Evolutionary conservation across 2,888 invertebrate genomes (phyloP), one percentile per base, ranked within the genome.

Genomic region (Yponomeuta plumbellus): DNA sequence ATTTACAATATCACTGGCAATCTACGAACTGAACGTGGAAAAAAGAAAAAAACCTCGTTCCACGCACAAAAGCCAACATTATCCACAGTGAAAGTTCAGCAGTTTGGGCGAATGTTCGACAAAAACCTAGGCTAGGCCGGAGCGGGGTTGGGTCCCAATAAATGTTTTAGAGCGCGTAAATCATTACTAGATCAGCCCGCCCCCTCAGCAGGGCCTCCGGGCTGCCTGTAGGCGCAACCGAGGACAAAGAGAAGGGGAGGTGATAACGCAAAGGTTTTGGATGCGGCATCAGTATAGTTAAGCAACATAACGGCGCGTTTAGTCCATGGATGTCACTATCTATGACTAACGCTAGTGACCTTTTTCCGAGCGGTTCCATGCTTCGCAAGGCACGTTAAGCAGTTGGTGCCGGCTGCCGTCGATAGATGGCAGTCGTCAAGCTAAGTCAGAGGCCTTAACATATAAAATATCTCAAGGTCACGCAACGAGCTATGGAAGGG

Each of bases 91-190:
- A 21, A 59, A 59, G 13, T 59, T 59, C 59, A 59, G 59, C 59
- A 23, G n/a, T 59, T 59, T 23, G 23, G 59, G 22, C 23, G 23
- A 21, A n/a, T 59, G 22, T 52, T 13, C 10, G 63, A 21, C 63
- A 44, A 63, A 63, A 64, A 57, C 26, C 22, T 56, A 56, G 64
- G 39, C 52, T 44, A 44, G 23, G 23, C 56, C 23, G n/a, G 23
- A 26, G 22, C 13, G 6, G 40, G 23, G 74, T 52, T 13, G 73
- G 75, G 75, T 77, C 74, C 76, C 80, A 80, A 84, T 85, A 84
- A 85, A 86, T 85, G 84, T 84, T 85, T 84, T 80, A 80, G 80
- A 81, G 79, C 71, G 79, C 81, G 83, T 86, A 85, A 85, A 86
- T 86, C 85, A 85, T 86, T 84, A 83, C 81, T 73, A 75, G 72